Evolutionary conservation across 2,113 vertebrate genomes (phyloP), one percentile per base, ranked within the genome.

Genomic region (Paraplagusia blochii): DNA sequence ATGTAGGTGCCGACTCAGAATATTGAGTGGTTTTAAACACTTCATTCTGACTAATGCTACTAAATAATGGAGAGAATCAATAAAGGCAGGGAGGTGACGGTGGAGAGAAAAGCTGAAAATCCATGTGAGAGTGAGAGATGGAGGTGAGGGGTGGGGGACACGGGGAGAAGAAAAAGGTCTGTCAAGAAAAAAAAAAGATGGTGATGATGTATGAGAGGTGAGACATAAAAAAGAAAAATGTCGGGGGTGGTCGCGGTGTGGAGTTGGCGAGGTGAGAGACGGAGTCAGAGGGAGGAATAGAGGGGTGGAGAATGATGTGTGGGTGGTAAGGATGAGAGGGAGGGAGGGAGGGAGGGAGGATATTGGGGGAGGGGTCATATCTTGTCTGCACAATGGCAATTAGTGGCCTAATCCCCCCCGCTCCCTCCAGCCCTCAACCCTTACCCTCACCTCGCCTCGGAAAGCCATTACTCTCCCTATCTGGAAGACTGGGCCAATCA

Each of bases 351-450:
- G 74, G 70, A 58, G 15, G 67, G 49, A 33, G 74, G 81, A 85
- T 77, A 29, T 29, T 75, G 87, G 87, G 65, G 77, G 76, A 74
- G 78, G 76, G 73, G 79, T 85, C 80, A 76, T 89, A 89, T 92
- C 90, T 90, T 91, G 91, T 90, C 91, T 90, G 86, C 80, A 84
- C 90, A 90, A 80, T 81, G 89, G 90, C 92, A 95, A 95, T 96
- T 93, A 93, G 90, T 87, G 84, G 90, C 89, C 85, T 90, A 88
- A 92, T 91, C 91, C 92, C 18, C 67, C 72, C 79, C 14, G 3
- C 9, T 6, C 2, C 22, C 22, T 6, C 22, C 22, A 29, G 22
- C 22, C 22, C 22, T 29, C 22, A 29, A 29, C 22, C 22, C 22
- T 74, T 17, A 13, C 36, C 14, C 0, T 15, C 74, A 44, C 73